A percentile compares a stretch with the other conserved stretches of the same genome.
Evolutionary conservation across 2,888 invertebrate species (phyloP).

Genomic region (Teleiodes luculella): DNA sequence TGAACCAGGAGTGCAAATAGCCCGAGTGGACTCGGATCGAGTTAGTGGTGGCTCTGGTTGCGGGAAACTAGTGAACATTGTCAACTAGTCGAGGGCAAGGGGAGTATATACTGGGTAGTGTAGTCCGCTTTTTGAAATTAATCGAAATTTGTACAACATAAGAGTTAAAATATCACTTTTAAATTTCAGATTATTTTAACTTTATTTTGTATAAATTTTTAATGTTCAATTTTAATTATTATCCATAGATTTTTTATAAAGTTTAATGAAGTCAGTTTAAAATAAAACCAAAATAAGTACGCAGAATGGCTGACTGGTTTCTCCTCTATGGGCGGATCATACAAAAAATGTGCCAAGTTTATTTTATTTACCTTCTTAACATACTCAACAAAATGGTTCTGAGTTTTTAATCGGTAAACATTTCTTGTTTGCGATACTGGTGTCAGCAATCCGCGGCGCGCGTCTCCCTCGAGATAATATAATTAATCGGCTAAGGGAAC

Average conservation of each 20-base stretch:
- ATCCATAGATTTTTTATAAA: no score
- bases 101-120: no score
- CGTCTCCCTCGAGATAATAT: slow-evolving; percentile 60
- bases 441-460: background rate
- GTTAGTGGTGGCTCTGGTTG: slow-evolving; percentile 64
- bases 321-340: no score
- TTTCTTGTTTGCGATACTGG: background rate
- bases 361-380: background rate
- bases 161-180: background rate
- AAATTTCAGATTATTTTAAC: background rate
- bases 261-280: no score
- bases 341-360: no score
- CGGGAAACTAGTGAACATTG: slow-evolving; percentile 44
- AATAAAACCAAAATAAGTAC: no score
- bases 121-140: slow-evolving; percentile 27
- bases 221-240: no score
- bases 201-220: no score
- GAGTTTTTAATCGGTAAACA: background rate
- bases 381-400: background rate
- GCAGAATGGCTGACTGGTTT: no score
- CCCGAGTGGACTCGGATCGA: slow-evolving; percentile 71
- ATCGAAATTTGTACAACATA: slow-evolving; percentile 14
- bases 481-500: slow-evolving; percentile 69
- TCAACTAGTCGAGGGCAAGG: slow-evolving; percentile 24
- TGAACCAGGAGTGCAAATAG: slow-evolving; percentile 73